These are phyloP conservation scores for Oscheius sp. DNA, from an alignment of 2,888 invertebrate species.

Conservation along the genomic window DNA sequence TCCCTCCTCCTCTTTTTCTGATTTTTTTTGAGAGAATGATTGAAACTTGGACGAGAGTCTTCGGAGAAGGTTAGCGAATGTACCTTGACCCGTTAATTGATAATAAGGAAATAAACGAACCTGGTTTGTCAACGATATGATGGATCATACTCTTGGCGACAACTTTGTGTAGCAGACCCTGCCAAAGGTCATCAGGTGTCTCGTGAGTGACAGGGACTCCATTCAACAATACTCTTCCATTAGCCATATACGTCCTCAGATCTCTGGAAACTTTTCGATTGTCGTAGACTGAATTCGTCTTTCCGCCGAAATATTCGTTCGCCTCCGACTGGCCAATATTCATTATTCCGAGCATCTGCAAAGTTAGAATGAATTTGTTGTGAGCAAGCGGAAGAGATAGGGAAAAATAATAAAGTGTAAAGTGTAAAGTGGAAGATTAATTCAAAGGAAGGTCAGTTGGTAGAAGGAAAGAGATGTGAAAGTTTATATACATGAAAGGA, in stretches of 20 bases:
- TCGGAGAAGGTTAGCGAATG: background rate
- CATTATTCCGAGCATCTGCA: slow-evolving; percentile 63
- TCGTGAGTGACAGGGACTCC: slow-evolving; percentile 39
- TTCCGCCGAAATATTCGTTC: slow-evolving; percentile 51
- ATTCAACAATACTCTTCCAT: slow-evolving; percentile 49
- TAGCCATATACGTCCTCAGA: slow-evolving; percentile 35
- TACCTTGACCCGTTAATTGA: background rate
- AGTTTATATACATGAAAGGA: too few species aligned
- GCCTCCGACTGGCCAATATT: slow-evolving; percentile 45
- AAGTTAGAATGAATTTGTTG: too few species aligned
- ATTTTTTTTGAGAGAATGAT: background rate
- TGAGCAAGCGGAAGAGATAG: too few species aligned
- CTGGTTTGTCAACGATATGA: slow-evolving; percentile 2
- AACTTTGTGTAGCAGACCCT: slow-evolving; percentile 40
- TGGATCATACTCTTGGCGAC: slow-evolving; percentile 40
- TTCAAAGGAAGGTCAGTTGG: too few species aligned
- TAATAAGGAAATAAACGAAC: background rate
- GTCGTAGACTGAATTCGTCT: slow-evolving; percentile 46
- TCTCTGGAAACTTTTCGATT: slow-evolving; percentile 42
- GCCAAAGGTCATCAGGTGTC: slow-evolving; percentile 45
- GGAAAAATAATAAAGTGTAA: too few species aligned
- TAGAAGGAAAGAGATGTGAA: too few species aligned
- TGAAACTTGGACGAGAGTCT: slow-evolving; percentile 10
- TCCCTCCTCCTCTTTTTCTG: background rate
- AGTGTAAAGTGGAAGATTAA: too few species aligned